Evolutionary conservation across 2,888 invertebrate species (phyloP).

Genomic region (Andrena trimmerana): DNA sequence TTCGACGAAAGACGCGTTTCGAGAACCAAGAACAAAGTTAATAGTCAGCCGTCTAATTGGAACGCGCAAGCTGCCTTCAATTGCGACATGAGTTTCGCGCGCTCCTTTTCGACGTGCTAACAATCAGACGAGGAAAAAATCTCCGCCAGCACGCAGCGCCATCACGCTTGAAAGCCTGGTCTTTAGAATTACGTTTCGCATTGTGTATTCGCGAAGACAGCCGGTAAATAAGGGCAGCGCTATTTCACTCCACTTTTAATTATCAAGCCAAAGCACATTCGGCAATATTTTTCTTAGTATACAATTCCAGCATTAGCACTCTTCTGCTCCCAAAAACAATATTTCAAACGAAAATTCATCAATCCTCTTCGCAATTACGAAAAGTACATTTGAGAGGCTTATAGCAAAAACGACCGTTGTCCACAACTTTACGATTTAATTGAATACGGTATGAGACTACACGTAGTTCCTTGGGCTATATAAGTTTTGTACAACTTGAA

Average conservation of each 20-base stretch:
- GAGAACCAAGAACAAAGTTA: neutral
- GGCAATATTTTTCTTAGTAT: neutral
- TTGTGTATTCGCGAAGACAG: slow-evolving; percentile 24
- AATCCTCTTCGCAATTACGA: too few species aligned
- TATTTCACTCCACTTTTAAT: slow-evolving; percentile 9
- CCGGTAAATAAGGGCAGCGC: slow-evolving; percentile 42
- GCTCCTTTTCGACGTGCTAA: slow-evolving; percentile 13
- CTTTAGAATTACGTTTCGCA: slow-evolving; percentile 20
- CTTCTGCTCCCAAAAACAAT: too few species aligned
- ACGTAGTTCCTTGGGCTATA: too few species aligned
- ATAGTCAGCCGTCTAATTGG: neutral
- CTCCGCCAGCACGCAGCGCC: slow-evolving; percentile 38
- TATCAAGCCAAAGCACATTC: neutral
- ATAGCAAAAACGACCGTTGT: too few species aligned
- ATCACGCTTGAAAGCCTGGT: slow-evolving; percentile 1
- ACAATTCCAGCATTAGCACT: too few species aligned
- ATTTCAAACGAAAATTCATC: too few species aligned
- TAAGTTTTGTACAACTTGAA: too few species aligned
- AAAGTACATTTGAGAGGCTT: too few species aligned
- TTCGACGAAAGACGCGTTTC: too few species aligned
- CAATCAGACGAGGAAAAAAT: slow-evolving; percentile 18
- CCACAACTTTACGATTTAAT: too few species aligned
- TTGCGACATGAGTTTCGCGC: neutral
- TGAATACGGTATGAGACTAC: too few species aligned
- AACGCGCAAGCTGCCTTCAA: neutral